phyloP scores from a whole-genome alignment of 2,113 vertebrate genomes.

The Vidua chalybeata region DNA sequence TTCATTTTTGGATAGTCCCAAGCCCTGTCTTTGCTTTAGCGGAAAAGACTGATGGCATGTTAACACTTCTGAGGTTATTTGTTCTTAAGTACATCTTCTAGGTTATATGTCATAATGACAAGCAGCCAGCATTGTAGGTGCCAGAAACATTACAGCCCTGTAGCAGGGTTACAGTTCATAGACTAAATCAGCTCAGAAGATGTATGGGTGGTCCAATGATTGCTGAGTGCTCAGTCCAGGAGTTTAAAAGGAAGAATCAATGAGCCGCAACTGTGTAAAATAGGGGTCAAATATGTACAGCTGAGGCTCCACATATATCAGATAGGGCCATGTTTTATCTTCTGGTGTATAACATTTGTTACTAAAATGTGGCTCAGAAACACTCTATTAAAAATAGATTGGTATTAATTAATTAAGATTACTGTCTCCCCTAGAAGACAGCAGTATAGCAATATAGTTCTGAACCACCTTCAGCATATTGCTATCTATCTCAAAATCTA shows the following conservation, averaged over 20 bases:
- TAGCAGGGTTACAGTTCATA: conserved; percentile 73
- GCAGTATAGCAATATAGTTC: not conserved
- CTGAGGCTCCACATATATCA: conserved; percentile 74
- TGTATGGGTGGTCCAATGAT: conserved; percentile 63
- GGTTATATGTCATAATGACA: conserved; percentile 76
- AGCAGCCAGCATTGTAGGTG: conserved; percentile 44
- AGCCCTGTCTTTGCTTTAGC: conserved; percentile 19
- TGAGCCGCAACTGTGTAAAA: conserved; percentile 77
- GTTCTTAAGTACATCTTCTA: conserved; percentile 70
- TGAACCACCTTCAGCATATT: not conserved
- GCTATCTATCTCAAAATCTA: not conserved
- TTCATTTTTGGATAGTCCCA: not conserved
- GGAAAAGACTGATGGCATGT: conserved; percentile 59
- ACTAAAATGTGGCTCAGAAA: conserved; percentile 65
- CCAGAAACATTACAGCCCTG: conserved; percentile 52
- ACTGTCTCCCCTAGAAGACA: not conserved
- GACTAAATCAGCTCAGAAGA: conserved; percentile 70
- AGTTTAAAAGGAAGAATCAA: conserved; percentile 76
- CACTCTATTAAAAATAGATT: conserved; percentile 71
- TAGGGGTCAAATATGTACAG: conserved; percentile 80
- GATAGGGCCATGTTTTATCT: conserved; percentile 60
- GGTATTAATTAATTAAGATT: conserved; percentile 70
- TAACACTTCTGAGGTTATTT: conserved; percentile 68
- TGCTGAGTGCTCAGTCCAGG: conserved; percentile 71
- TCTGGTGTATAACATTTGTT: conserved; percentile 54